Evolutionary conservation across 2,113 vertebrate species (phyloP).

Genomic region (Australoheros scitulus): DNA sequence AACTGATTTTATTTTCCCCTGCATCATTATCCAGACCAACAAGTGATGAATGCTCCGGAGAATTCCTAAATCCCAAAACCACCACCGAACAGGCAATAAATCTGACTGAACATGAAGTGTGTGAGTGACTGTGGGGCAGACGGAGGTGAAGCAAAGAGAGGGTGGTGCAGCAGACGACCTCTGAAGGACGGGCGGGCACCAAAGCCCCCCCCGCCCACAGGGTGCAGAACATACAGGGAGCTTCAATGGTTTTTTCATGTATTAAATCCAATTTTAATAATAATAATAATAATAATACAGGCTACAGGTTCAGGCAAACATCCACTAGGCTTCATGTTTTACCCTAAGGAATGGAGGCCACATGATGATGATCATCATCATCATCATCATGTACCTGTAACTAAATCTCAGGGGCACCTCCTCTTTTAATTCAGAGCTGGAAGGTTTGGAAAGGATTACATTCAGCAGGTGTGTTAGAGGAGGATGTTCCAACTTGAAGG

Average conservation of each 20-base stretch:
- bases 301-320: background rate
- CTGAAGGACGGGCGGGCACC: background rate
- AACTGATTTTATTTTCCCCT: slow-evolving; percentile 31
- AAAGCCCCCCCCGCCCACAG: background rate
- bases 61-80: background rate
- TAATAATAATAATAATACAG: background rate
- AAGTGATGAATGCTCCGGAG: background rate
- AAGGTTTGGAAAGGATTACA: background rate
- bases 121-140: background rate
- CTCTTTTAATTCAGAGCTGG: background rate
- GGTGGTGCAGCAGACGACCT: slow-evolving; percentile 19
- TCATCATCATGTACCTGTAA: background rate
- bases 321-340: background rate
- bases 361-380: background rate
- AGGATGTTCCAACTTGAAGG: background rate
- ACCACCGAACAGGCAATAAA: background rate
- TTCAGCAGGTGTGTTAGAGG: background rate
- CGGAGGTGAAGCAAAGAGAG: background rate
- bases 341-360: slow-evolving; percentile 6
- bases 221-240: background rate
- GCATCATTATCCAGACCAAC: background rate
- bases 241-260: background rate
- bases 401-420: background rate
- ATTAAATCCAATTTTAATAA: background rate
- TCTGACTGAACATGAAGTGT: background rate